Conservation (phyloP, 2,888 invertebrate species). For the Strigamia maritima region DNA sequence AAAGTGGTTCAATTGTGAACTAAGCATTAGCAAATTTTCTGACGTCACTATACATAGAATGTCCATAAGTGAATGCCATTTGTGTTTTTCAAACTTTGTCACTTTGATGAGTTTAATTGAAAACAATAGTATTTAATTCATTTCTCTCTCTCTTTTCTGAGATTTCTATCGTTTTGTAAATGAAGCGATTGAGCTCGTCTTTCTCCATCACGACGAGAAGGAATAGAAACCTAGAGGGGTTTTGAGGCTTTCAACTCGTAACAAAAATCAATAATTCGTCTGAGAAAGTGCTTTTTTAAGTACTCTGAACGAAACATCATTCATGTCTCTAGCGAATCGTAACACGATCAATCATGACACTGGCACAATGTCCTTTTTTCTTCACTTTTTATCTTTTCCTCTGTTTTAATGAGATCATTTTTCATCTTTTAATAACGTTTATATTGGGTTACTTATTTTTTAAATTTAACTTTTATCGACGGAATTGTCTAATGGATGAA, state of each 20-base stretch:
- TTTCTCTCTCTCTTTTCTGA: not conserved
- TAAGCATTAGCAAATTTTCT: no score
- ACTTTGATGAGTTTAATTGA: not conserved
- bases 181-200: conserved; percentile 12
- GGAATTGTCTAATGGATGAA: no score
- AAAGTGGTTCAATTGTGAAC: no score
- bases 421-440: not conserved
- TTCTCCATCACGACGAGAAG: conserved; percentile 10
- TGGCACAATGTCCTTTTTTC: not conserved
- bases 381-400: not conserved
- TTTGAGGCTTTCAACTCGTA: conserved; percentile 19
- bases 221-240: conserved; percentile 4
- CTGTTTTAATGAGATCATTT: conserved; percentile 18
- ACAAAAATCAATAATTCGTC: conserved; percentile 19
- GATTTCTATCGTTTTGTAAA: conserved; percentile 8
- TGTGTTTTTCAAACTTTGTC: no score
- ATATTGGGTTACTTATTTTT: not conserved
- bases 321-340: conserved; percentile 19
- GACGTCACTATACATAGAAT: no score
- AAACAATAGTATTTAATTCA: not conserved
- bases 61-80: no score
- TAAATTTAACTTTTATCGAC: not conserved
- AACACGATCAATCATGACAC: conserved; percentile 19
- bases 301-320: conserved; percentile 15
- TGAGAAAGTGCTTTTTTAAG: conserved; percentile 23